Evolutionary conservation across 1,140 invertebrate genomes (phyloP).

Genomic region (Trinorchestia longiramus): DNA sequence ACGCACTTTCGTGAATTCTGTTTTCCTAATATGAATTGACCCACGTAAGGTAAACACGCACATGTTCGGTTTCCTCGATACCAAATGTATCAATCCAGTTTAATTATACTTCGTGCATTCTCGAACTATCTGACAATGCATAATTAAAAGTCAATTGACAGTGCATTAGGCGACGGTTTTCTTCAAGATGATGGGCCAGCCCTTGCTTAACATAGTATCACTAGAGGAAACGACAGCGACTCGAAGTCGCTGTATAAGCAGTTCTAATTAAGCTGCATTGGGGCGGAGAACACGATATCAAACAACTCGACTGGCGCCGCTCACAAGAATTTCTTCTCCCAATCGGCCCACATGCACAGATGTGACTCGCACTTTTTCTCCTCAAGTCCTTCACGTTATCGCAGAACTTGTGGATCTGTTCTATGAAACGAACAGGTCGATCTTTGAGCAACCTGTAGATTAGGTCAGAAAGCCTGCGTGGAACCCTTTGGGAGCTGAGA

Average conservation of each 20-base stretch:
- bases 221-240: background rate
- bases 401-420: background rate
- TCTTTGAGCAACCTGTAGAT: background rate
- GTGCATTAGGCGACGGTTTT: background rate
- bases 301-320: background rate
- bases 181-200: background rate
- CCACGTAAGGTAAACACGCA: no score
- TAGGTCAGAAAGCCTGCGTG: background rate
- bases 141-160: background rate
- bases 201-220: background rate
- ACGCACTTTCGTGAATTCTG: no score
- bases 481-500: background rate
- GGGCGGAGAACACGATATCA: background rate
- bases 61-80: background rate
- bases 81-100: background rate
- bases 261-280: background rate
- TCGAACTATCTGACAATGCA: background rate
- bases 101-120: background rate
- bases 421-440: background rate
- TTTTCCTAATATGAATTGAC: no score
- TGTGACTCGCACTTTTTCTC: constrained; percentile 10
- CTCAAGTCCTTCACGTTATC: background rate
- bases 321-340: background rate
- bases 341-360: constrained; percentile 18
- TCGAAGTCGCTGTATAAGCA: background rate